Conservation (phyloP, 2,113 vertebrate genomes). For the Siniperca chuatsi region DNA sequence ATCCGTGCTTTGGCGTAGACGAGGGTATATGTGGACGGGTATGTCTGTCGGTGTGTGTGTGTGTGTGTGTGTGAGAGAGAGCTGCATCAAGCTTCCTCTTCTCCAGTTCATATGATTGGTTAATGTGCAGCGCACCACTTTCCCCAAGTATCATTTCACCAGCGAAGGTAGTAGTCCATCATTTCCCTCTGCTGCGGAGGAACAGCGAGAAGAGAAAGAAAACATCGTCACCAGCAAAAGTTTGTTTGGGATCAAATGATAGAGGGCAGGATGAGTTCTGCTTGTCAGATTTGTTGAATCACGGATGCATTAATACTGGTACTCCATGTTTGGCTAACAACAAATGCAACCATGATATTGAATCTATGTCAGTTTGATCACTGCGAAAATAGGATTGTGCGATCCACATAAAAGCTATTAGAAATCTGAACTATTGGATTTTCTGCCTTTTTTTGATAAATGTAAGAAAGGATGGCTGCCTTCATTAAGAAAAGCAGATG, state of each 20-base stretch:
- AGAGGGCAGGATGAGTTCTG: neutral
- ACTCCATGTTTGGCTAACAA: constrained; percentile 18
- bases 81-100: constrained; percentile 28
- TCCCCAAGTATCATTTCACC: constrained; percentile 39
- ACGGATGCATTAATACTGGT: constrained; percentile 29
- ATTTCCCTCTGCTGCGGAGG: constrained; percentile 23
- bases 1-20: neutral
- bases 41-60: neutral
- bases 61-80: neutral
- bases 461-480: neutral
- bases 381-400: neutral
- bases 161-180: constrained; percentile 6
- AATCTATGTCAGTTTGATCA: constrained; percentile 1
- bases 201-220: neutral
- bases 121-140: constrained; percentile 8
- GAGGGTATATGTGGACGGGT: neutral
- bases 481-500: neutral
- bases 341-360: neutral
- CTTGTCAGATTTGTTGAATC: constrained; percentile 12
- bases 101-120: constrained; percentile 20
- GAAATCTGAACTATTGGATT: neutral
- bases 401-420: neutral
- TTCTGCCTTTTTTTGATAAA: neutral
- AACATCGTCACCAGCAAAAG: constrained; percentile 67
- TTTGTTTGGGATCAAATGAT: constrained; percentile 32